Percentiles rank a stretch among this genome's conserved stretches.
Evolutionary conservation across 2,113 vertebrate species (phyloP).

Genomic region (Pitta sordida): DNA sequence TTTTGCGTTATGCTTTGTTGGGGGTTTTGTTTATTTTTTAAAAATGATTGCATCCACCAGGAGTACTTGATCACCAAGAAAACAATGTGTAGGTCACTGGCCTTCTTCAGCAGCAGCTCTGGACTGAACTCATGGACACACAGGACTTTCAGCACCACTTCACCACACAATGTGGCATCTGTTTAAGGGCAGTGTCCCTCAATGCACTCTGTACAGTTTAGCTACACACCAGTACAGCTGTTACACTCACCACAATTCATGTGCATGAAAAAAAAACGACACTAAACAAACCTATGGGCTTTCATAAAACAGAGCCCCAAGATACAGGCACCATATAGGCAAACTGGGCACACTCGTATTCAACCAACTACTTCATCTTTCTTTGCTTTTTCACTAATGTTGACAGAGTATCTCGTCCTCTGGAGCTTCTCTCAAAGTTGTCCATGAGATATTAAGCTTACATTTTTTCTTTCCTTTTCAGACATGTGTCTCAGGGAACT

Average conservation of each 20-base stretch:
- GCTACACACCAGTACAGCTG: not conserved
- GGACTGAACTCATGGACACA: not conserved
- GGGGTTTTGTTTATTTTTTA: not conserved
- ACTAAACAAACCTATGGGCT: not conserved
- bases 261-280: not conserved
- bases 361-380: not conserved
- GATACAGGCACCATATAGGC: not conserved
- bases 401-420: not conserved
- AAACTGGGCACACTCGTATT: not conserved
- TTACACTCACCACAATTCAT: not conserved
- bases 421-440: not conserved
- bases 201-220: not conserved
- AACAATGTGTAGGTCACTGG: rapidly evolving
- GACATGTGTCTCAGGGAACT: rapidly evolving
- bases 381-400: not conserved
- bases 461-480: not conserved
- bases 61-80: not conserved
- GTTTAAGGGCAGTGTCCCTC: rapidly evolving
- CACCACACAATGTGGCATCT: rapidly evolving
- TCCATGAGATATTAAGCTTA: not conserved
- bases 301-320: not conserved
- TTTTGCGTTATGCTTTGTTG: not conserved
- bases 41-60: not conserved
- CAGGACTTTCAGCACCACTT: not conserved
- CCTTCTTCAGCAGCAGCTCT: not conserved